Evolutionary conservation across 2,888 invertebrate genomes (phyloP).

Genomic region (Diplolepis rosae): DNA sequence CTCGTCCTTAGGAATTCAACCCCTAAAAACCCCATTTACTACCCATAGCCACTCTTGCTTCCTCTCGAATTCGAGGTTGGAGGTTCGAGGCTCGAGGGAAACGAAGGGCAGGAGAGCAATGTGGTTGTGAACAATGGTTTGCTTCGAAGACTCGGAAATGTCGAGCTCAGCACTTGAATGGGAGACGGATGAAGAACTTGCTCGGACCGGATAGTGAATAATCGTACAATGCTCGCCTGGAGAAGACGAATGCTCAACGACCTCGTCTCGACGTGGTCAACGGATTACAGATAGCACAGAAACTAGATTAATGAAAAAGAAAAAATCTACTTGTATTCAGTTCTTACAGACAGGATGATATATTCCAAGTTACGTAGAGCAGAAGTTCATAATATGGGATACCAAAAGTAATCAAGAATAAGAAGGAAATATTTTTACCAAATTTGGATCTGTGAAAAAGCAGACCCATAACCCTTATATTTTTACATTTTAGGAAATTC

Average conservation of each 20-base stretch:
- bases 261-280: neutral
- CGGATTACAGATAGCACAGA: neutral
- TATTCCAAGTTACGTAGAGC: too few species aligned
- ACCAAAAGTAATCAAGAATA: too few species aligned
- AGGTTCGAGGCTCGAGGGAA: conserved; percentile 26
- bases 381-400: too few species aligned
- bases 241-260: conserved; percentile 66
- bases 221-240: conserved; percentile 61
- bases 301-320: neutral
- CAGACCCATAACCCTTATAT: too few species aligned
- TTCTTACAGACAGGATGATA: too few species aligned
- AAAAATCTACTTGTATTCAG: too few species aligned
- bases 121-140: conserved; percentile 61
- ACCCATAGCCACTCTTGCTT: conserved; percentile 40
- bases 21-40: conserved; percentile 64
- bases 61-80: conserved; percentile 43
- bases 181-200: conserved; percentile 70
- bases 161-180: conserved; percentile 66
- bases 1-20: conserved; percentile 47
- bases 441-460: too few species aligned
- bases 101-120: conserved; percentile 39
- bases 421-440: too few species aligned
- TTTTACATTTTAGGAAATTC: too few species aligned
- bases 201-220: conserved; percentile 61
- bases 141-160: conserved; percentile 70